phyloP scores from a whole-genome alignment of 2,797 vertebrate species.

The Chromis chromis region DNA sequence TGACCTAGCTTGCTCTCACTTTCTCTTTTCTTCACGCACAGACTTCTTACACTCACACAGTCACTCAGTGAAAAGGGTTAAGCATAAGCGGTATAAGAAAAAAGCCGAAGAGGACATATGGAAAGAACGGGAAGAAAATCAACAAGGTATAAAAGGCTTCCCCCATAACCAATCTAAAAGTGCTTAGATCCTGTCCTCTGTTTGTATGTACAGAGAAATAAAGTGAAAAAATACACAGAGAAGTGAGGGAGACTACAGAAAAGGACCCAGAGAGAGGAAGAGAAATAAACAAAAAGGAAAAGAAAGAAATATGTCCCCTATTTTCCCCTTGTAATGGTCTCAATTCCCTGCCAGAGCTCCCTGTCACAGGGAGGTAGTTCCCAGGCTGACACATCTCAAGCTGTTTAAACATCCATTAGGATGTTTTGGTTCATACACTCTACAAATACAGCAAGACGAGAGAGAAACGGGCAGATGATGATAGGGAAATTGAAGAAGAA shows the following conservation, averaged over 20 bases:
- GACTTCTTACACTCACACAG: neutral
- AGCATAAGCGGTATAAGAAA: constrained; percentile 20
- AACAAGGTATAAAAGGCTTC: constrained; percentile 42
- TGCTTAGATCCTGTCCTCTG: constrained; percentile 57
- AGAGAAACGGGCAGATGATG: constrained; percentile 69
- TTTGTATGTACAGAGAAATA: constrained; percentile 74
- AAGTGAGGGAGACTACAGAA: constrained; percentile 32
- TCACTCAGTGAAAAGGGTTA: constrained; percentile 26
- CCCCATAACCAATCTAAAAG: constrained; percentile 70
- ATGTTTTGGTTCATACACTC: constrained; percentile 86
- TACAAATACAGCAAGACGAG: constrained; percentile 76
- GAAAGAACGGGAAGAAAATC: constrained; percentile 34
- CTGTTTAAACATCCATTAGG: constrained; percentile 90
- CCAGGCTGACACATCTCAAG: constrained; percentile 86
- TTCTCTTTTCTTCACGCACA: constrained; percentile 16
- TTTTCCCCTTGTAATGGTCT: constrained; percentile 81
- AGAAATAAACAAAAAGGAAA: constrained; percentile 70
- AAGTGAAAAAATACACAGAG: constrained; percentile 66
- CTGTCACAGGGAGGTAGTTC: constrained; percentile 85
- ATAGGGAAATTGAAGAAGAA: constrained; percentile 74
- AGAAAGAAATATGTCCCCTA: constrained; percentile 72
- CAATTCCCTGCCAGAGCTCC: constrained; percentile 81
- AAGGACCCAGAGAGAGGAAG: constrained; percentile 49
- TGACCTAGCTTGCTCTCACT: constrained; percentile 30
- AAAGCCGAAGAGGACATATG: constrained; percentile 31